Evolutionary conservation across 37 sponge, comb jelly and placozoan species (phyloP), one percentile per base, ranked within the genome.

Genomic region (Beroe ovata): DNA sequence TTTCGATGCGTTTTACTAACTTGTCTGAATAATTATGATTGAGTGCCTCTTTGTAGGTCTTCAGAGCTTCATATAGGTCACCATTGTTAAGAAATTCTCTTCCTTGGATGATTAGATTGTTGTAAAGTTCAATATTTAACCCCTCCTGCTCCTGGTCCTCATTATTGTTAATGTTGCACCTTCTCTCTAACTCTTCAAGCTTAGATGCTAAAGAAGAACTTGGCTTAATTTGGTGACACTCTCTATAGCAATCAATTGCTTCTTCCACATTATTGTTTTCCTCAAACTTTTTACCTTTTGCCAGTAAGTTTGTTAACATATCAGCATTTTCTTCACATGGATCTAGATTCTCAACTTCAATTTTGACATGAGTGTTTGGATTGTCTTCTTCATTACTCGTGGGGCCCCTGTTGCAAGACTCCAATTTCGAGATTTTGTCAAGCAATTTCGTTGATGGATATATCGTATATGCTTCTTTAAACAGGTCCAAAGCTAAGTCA

Each of bases 91-190:
- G 47, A 26, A 61, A 16, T 61, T 61, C 63, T 23, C 84, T 39
- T 14, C 84, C 84, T 23, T 77, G 4, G 25, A 77, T 39, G 11
- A 77, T 77, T 2, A 77, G 47, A 14, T 40, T 8, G 41, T 77
- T 77, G 25, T 77, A 77, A 14, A 32, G 42, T 41, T 77, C 84
- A 77, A 77, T 54, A 77, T 77, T 25, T 42, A 42, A 3, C 38
- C 34, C 71, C 18, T 19, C 21, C 29, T 71, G 38, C 18, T 30
- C 71, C 21, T 71, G 38, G 20, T 35, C 37, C 18, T 41, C 84
- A 42, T 42, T 25, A 16, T 77, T 42, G 25, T 39, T 42, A 11
- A 77, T 42, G 0, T n/a, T 35, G 41, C 26, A 21, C 21, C 41
- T 77, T 23, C 33, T 25, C 25, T 77, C 84, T 40, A 77, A 25